phyloP scores from a whole-genome alignment of 2,888 invertebrate genomes.

The Phortica magna region DNA sequence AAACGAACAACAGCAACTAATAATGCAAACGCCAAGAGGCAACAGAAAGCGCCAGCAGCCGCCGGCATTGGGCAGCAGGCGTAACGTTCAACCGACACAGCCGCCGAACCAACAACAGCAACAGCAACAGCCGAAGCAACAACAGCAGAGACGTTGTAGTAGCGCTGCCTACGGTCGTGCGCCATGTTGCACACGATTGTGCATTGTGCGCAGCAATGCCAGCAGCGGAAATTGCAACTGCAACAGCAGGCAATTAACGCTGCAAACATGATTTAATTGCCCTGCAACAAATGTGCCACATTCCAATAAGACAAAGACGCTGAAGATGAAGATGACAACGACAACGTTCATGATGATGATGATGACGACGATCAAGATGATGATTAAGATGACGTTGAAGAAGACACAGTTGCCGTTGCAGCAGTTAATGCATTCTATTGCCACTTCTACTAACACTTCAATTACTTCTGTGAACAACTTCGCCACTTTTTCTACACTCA shows the following conservation, averaged over 20 bases:
- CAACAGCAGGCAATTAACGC: conserved; percentile 41
- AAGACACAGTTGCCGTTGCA: not conserved
- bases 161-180: conserved; percentile 6
- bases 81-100: not conserved
- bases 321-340: conserved; percentile 22
- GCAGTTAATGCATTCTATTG: not conserved
- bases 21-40: not conserved
- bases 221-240: conserved; percentile 30
- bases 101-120: conserved; percentile 26
- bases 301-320: conserved; percentile 54
- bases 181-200: not conserved
- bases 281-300: conserved; percentile 69
- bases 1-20: conserved; percentile 38
- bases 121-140: conserved; percentile 7
- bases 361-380: conserved; percentile 3
- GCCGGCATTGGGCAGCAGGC: not conserved
- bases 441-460: not conserved
- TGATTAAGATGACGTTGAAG: not conserved
- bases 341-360: conserved; percentile 17
- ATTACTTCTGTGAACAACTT: not conserved
- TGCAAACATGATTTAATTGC: conserved; percentile 68
- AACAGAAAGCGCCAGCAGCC: not conserved
- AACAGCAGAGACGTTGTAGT: conserved; percentile 32
- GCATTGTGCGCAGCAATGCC: conserved; percentile 2
- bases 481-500: conserved; percentile 11